Base-by-base conservation (phyloP, 2,888 invertebrate species). In the Pimpla rufipes region DNA sequence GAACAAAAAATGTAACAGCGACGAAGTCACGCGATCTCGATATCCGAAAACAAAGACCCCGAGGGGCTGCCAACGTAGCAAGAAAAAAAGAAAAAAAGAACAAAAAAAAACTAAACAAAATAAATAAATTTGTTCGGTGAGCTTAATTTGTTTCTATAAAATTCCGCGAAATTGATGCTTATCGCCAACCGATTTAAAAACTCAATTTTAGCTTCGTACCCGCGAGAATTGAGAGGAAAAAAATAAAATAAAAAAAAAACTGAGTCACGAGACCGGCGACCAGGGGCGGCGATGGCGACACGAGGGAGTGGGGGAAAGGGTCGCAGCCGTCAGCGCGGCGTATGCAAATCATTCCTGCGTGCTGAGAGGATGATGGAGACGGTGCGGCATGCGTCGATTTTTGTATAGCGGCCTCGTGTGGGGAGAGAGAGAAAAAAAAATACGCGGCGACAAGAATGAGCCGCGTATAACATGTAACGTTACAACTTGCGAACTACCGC, bases 321-420 rank as follows among this genome's bases (percentile, higher is more conserved):
- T 83, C 85, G 86, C 88, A 89, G 90, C 90, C 90, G 90, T 90
- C 90, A 88, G 85, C 84, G 85, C 84, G 62, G 79, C 85, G 78
- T 85, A 90, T 90, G 90, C 90, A 90, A 90, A 90, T 90, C 86
- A 87, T 84, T 89, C 88, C 86, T 85, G 86, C 88, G 88, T 88
- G 88, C 75, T 67, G 79, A 67, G 84, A 79, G 73, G 55, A 74
- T 77, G 80, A 79, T 13, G 64, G 42, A 64, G 42, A 13, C 21
- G 21, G 45, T n/a, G n/a, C 42, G 13, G 64, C 45, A 13, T 64
- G 55, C 64, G 62, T 76, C 57, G 68, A 42, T 74, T 78, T 84
- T 79, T 59, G 62, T 84, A 78, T 71, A 71, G 66, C 42, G 47
- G 52, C 52, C 50, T 57, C 13, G 45, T 68, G 55, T 40, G 45